Conservation (phyloP, 2,888 invertebrate species). For the Stenoptilia bipunctidactyla region DNA sequence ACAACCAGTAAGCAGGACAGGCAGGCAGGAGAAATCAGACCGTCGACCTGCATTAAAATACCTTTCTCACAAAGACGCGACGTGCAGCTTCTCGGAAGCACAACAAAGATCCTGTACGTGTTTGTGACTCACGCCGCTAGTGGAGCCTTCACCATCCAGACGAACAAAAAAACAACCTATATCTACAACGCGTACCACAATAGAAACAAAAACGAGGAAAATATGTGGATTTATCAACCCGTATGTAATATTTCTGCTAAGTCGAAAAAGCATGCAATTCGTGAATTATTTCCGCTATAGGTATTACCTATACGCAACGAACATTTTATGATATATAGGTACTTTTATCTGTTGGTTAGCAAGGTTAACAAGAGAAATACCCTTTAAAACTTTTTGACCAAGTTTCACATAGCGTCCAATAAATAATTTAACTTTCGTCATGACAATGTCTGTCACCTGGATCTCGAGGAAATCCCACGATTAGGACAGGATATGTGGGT, state of each 20-base stretch:
- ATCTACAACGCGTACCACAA: background rate
- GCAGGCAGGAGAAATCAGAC: slow-evolving; percentile 41
- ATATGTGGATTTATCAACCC: too few species aligned
- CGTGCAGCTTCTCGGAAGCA: slow-evolving; percentile 58
- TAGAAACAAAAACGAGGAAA: too few species aligned
- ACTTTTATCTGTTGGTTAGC: too few species aligned
- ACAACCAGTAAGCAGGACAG: slow-evolving; percentile 29
- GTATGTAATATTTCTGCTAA: too few species aligned
- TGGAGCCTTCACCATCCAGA: slow-evolving; percentile 40
- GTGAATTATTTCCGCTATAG: too few species aligned
- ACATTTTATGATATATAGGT: too few species aligned
- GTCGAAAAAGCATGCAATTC: too few species aligned
- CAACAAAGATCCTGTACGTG: slow-evolving; percentile 64
- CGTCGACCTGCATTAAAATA: slow-evolving; percentile 55
- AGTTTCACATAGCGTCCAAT: too few species aligned
- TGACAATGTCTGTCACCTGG: slow-evolving; percentile 5
- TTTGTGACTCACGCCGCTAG: slow-evolving; percentile 48
- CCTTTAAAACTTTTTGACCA: too few species aligned
- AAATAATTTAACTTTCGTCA: too few species aligned
- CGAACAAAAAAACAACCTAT: slow-evolving; percentile 22
- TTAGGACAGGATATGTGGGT: slow-evolving; percentile 35
- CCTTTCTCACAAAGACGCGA: slow-evolving; percentile 58
- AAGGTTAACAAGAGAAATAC: too few species aligned
- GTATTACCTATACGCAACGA: too few species aligned
- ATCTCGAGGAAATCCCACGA: slow-evolving; percentile 7